Evolutionary conservation across 2,888 invertebrate species (phyloP).

Genomic region (Volucella inflata): DNA sequence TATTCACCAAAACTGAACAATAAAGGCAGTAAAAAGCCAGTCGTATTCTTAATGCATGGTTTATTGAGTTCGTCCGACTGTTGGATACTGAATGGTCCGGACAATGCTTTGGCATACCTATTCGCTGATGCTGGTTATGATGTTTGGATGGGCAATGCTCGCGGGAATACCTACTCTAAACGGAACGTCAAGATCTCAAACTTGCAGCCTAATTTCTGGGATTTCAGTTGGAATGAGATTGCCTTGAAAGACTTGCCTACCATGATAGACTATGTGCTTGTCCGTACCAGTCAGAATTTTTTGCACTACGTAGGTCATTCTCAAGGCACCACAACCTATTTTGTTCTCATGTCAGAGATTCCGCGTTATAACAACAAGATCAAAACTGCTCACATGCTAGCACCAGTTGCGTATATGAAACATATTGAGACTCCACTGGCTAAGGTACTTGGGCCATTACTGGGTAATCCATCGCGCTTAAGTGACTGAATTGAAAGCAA

Average conservation of each 20-base stretch:
- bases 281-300: conserved; percentile 76
- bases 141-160: conserved; percentile 92
- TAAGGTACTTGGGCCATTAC: conserved; percentile 77
- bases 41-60: conserved; percentile 80
- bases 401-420: conserved; percentile 85
- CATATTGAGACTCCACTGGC: conserved; percentile 83
- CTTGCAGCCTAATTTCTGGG: conserved; percentile 77
- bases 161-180: conserved; percentile 88
- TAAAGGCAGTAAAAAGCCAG: conserved; percentile 70
- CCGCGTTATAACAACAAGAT: conserved; percentile 78
- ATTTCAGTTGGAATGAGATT: conserved; percentile 93
- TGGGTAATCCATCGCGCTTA: conserved; percentile 80
- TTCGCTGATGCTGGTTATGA: conserved; percentile 89
- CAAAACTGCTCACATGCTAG: conserved; percentile 81
- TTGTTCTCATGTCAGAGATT: conserved; percentile 84
- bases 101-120: conserved; percentile 78
- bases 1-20: conserved; percentile 76
- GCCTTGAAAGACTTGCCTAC: conserved; percentile 94
- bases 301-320: conserved; percentile 92
- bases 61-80: conserved; percentile 79
- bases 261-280: conserved; percentile 88
- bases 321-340: conserved; percentile 93
- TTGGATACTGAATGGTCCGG: conserved; percentile 80
- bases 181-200: conserved; percentile 82
- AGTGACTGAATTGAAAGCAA: conserved; percentile 81